Conservation (phyloP, 2,113 vertebrate genomes). For the Nothoprocta perdicaria region DNA sequence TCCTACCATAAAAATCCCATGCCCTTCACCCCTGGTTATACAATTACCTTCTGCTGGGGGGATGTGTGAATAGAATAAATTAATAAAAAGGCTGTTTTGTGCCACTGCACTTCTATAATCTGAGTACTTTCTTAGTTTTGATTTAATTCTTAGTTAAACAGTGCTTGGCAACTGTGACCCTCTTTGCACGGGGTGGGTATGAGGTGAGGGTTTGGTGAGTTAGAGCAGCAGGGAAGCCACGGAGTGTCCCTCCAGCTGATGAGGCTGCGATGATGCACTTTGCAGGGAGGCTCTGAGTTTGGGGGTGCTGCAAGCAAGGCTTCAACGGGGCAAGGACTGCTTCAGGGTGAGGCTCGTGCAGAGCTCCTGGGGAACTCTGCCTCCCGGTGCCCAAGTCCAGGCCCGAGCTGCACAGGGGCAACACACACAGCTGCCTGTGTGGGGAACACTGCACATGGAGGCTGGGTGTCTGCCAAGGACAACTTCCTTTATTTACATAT, state of each 20-base stretch:
- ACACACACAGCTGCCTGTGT: not conserved
- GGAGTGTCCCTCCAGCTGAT: no score
- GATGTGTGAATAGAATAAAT: not conserved
- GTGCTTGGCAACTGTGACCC: not conserved
- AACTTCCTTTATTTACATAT: constrained; percentile 33
- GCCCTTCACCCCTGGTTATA: not conserved
- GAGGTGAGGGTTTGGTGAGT: not conserved
- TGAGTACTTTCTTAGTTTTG: not conserved
- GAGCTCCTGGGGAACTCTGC: not conserved
- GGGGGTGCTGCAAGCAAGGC: not conserved
- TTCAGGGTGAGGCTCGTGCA: not conserved
- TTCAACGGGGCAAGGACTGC: not conserved
- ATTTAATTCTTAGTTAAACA: not conserved
- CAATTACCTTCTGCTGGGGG: not conserved
- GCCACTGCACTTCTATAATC: not conserved
- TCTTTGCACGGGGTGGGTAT: not conserved
- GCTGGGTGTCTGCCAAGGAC: not conserved
- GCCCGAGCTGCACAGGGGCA: not conserved
- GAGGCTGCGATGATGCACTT: not conserved
- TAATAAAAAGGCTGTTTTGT: not conserved
- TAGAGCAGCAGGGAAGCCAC: not conserved
- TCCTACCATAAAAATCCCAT: not conserved
- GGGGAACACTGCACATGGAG: not conserved
- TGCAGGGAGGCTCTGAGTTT: not conserved
- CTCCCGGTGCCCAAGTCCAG: fast-evolving